Evolutionary conservation across 2,888 invertebrate species (phyloP), one percentile per base, ranked within the genome.

Genomic region (Eremobia ochroleuca): DNA sequence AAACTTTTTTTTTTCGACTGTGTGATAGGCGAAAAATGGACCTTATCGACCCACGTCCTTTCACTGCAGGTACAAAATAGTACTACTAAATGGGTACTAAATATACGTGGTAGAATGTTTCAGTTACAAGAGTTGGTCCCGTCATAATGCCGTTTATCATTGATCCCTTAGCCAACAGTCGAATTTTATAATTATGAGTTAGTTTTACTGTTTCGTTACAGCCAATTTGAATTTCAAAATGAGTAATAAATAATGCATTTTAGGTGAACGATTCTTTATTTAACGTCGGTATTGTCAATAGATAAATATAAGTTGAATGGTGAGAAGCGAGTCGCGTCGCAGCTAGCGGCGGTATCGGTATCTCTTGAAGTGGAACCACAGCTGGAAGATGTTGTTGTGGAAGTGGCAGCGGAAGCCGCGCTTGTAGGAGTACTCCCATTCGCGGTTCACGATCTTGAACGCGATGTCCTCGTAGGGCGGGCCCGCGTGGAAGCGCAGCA

Each of bases 401-500:
- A 99, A 99, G 95, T 99, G 99, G 93, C 99, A 99, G 71, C 99
- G 97, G 95, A 99, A 99, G 43, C 99, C 99, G 85, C 99, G 97
- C 95, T 99, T 99, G 95, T 99, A 99, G 0, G 99, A 99, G 95
- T 99, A 99, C 95, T 99, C 99, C 99, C 99, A 99, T 96, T 99
- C 99, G 83, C 99, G 97, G 95, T 99, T 99, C 1, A 99, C 99
- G 83, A 99, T 99, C 97, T 99, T 99, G 96, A 99, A 99, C 0
- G 99, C 99, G 88, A 99, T 99, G 94, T 99, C 99, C 97, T 99
- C 99, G 95, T 99, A 99, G 0, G 99, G 99, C 28, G 99, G 99
- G 0, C 99, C 99, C n/a, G 99, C 99, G 92, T 98, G 98, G 95
- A 99, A 99, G 59, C 99, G 97, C 25, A 99, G 97, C 88, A 99